These are phyloP conservation scores for Eonycteris spelaea DNA, from an alignment of 2,113 vertebrate species.

Conservation along the genomic window DNA sequence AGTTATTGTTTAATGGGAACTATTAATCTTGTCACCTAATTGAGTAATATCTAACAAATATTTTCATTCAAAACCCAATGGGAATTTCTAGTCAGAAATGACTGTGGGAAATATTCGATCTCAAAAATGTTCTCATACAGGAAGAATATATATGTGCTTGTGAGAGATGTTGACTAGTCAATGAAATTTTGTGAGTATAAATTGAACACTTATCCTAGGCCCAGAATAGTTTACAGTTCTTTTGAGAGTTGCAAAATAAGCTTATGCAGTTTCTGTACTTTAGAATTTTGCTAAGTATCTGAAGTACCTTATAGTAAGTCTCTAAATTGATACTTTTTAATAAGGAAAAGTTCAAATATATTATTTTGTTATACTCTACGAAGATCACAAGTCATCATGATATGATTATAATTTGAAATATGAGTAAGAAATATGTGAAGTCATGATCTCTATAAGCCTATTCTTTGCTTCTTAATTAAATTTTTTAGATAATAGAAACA, in stretches of 20 bases:
- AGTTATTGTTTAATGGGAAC: not conserved
- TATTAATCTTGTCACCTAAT: conserved; percentile 22
- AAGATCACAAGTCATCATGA: conserved; percentile 25
- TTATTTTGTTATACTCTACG: not conserved
- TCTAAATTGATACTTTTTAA: conserved; percentile 23
- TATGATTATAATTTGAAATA: conserved; percentile 44
- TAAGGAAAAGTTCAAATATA: conserved; percentile 24
- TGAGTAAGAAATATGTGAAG: not conserved
- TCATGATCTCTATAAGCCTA: not conserved
- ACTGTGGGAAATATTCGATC: not conserved
- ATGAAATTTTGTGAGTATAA: not conserved
- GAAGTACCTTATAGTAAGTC: not conserved
- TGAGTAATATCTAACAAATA: conserved; percentile 24
- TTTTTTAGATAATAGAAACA: conserved; percentile 12
- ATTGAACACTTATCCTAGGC: not conserved
- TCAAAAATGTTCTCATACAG: not conserved
- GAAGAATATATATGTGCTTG: not conserved
- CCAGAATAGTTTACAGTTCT: not conserved
- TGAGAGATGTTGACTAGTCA: not conserved
- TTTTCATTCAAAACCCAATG: conserved; percentile 35
- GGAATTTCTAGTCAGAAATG: conserved; percentile 15
- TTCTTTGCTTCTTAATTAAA: conserved; percentile 50
- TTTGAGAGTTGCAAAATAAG: not conserved
- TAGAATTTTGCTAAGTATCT: conserved; percentile 1
- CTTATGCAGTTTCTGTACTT: not conserved